These are phyloP conservation scores for Crotalus horridus DNA, from an alignment of 2,113 vertebrate species.

Conservation along the genomic window DNA sequence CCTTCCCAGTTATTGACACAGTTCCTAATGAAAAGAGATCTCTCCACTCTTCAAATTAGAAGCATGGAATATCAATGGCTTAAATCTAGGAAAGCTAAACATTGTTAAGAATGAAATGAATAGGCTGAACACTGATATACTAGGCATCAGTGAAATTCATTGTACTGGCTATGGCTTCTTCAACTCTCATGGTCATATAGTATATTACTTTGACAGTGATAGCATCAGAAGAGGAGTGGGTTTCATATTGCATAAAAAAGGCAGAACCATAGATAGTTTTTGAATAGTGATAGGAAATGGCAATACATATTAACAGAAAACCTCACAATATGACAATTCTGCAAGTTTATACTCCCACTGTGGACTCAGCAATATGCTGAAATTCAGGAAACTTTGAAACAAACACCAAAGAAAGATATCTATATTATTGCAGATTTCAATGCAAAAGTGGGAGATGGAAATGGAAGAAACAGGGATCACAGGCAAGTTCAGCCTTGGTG, in stretches of 20 bases:
- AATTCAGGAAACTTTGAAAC: not conserved
- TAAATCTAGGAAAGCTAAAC: not conserved
- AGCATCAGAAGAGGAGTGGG: not conserved
- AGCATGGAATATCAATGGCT: not conserved
- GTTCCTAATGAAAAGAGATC: not conserved
- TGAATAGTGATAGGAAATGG: not conserved
- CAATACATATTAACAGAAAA: not conserved
- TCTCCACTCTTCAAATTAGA: not conserved
- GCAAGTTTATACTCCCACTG: not conserved
- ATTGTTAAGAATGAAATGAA: not conserved
- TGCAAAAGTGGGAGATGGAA: not conserved
- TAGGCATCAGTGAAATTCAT: not conserved
- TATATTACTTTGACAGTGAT: not conserved
- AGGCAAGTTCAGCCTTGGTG: not conserved
- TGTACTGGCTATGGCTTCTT: not conserved
- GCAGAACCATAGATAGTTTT: not conserved
- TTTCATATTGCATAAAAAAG: not conserved
- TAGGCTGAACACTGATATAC: not conserved
- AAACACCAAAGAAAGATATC: not conserved
- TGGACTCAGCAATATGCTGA: not conserved
- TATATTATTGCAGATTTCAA: not conserved
- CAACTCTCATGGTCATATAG: not conserved
- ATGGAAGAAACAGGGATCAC: not conserved
- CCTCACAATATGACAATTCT: not conserved
- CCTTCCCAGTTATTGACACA: no score